These are phyloP conservation scores for Vombatus ursinus DNA, from an alignment of 2,113 vertebrate genomes.

Conservation along the genomic window DNA sequence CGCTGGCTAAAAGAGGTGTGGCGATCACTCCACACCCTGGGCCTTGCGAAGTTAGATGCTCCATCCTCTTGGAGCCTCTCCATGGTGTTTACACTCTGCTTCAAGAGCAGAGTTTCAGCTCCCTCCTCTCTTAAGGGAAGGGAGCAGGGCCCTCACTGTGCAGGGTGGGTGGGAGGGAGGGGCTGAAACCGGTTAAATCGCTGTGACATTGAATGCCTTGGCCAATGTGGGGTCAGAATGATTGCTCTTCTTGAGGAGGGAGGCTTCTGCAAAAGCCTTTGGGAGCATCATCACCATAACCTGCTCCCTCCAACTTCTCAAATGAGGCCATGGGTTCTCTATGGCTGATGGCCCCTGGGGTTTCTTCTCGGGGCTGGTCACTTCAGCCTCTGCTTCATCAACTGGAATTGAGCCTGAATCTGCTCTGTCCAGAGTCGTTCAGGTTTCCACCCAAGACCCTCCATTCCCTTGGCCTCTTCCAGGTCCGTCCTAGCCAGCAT, in stretches of 20 bases:
- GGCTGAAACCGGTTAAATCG: not conserved
- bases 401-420: slow-evolving; percentile 31
- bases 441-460: not conserved
- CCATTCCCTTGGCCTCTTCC: fast-evolving
- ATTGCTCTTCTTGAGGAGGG: not conserved
- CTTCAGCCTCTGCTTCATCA: slow-evolving; percentile 32
- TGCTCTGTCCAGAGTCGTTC: not conserved
- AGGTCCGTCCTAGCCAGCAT: slow-evolving; percentile 7
- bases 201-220: slow-evolving; percentile 28
- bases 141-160: slow-evolving; percentile 70
- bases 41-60: slow-evolving; percentile 44
- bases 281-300: not conserved
- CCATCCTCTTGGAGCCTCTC: not conserved
- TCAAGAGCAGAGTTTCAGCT: slow-evolving; percentile 19
- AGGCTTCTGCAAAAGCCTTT: not conserved
- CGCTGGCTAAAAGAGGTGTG: not conserved
- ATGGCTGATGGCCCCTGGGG: not conserved
- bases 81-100: slow-evolving; percentile 60
- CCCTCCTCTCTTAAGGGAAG: slow-evolving; percentile 45
- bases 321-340: slow-evolving; percentile 54
- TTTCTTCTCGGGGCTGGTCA: slow-evolving; percentile 5
- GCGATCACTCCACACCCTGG: not conserved
- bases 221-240: not conserved
- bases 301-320: not conserved
- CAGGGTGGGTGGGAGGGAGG: slow-evolving; percentile 20